phyloP scores from a whole-genome alignment of 2,113 vertebrate genomes.

The Phalacrocorax aristotelis region DNA sequence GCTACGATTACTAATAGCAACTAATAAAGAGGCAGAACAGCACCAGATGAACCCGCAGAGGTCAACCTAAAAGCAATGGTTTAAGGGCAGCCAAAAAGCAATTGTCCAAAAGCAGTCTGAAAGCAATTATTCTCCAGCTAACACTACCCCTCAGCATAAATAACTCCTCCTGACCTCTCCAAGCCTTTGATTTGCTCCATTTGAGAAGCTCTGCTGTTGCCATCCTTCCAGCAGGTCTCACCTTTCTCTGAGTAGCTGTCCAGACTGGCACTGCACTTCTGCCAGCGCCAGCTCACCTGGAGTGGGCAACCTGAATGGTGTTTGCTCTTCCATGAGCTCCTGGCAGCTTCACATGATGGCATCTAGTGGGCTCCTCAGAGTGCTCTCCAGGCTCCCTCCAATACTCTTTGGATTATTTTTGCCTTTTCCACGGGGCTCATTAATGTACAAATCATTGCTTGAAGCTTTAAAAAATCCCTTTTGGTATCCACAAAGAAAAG shows the following conservation, averaged over 20 bases:
- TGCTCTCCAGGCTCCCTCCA: background rate
- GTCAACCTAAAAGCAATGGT: background rate
- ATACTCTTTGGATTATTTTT: background rate
- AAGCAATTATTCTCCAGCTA: constrained; percentile 41
- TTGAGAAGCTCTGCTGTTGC: background rate
- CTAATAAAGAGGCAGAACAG: constrained; percentile 14
- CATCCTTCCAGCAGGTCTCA: background rate
- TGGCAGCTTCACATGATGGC: background rate
- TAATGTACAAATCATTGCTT: background rate
- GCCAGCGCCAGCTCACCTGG: background rate
- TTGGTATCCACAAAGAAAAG: background rate
- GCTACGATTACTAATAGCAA: constrained; percentile 1
- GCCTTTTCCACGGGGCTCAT: background rate
- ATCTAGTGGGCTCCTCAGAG: background rate
- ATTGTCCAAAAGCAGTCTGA: constrained; percentile 9
- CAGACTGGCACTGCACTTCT: background rate
- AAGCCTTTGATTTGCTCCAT: constrained; percentile 6
- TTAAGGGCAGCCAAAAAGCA: background rate
- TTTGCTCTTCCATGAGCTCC: background rate
- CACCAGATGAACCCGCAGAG: background rate
- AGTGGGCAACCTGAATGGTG: background rate
- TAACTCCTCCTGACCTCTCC: background rate
- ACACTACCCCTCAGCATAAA: background rate
- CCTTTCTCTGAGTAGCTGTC: background rate
- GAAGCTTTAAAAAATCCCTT: background rate